Percentiles rank a stretch among this genome's conserved stretches.
These are phyloP conservation scores for Scyliorhinus canicula DNA, from an alignment of 2,797 vertebrate genomes.

Conservation along the genomic window DNA sequence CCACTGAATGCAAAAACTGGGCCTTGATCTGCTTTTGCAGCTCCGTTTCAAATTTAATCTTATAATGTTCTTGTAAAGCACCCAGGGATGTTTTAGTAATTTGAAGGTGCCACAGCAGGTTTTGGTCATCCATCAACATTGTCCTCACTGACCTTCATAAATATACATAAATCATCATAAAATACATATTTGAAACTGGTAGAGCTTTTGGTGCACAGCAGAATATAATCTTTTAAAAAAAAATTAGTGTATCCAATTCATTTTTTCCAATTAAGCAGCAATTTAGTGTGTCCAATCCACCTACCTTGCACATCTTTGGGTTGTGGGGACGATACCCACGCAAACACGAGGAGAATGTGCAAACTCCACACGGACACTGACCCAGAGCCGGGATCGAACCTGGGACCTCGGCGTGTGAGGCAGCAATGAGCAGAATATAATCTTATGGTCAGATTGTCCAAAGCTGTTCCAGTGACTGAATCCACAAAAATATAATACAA, in stretches of 20 bases:
- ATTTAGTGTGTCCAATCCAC: too few relatives aligned
- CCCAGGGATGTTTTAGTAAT: background rate
- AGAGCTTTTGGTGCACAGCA: background rate
- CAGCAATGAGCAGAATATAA: background rate
- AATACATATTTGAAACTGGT: background rate
- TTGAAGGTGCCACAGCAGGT: background rate
- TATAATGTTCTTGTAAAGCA: background rate
- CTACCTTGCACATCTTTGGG: too few relatives aligned
- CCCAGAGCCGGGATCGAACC: too few relatives aligned
- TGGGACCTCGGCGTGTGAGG: too few relatives aligned
- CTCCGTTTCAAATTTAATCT: background rate
- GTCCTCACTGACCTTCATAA: background rate
- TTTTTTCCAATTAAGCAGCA: too few relatives aligned
- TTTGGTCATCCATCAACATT: background rate
- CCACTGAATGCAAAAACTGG: too few relatives aligned
- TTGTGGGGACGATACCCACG: too few relatives aligned
- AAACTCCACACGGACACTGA: too few relatives aligned
- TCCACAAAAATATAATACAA: background rate
- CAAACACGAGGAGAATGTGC: too few relatives aligned
- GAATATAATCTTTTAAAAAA: background rate
- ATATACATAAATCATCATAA: too few relatives aligned
- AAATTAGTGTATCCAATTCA: too few relatives aligned
- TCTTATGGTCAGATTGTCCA: background rate
- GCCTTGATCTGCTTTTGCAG: background rate
- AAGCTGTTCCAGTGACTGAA: background rate